Percentiles rank a stretch among this genome's conserved stretches.
Conservation (phyloP, 2,797 vertebrate species). For the Acanthurus tractus region DNA sequence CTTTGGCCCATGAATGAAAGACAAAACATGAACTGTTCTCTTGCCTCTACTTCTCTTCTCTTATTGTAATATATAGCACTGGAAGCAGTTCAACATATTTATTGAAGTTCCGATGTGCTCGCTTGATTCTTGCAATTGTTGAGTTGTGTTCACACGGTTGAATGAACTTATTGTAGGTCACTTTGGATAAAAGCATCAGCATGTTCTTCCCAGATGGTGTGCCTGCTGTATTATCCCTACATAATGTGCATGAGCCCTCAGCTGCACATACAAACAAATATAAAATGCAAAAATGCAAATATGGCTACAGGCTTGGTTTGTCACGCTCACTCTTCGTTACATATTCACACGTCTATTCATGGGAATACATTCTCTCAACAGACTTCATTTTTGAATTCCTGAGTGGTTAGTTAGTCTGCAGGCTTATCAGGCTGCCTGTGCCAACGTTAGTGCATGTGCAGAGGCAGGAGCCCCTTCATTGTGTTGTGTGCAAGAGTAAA, state of each 20-base stretch:
- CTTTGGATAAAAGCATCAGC: conserved; percentile 5
- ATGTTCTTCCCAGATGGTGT: conserved; percentile 59
- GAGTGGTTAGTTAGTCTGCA: conserved; percentile 67
- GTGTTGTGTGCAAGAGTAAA: conserved; percentile 58
- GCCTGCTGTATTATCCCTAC: conserved; percentile 53
- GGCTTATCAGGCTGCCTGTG: conserved; percentile 71
- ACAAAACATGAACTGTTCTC: not conserved
- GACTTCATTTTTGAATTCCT: conserved; percentile 68
- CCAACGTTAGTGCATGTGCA: conserved; percentile 51
- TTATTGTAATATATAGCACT: not conserved
- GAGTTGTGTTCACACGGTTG: not conserved
- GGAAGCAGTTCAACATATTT: not conserved
- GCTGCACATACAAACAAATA: conserved; percentile 53
- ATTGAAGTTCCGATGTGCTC: not conserved
- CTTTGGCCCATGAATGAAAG: not conserved
- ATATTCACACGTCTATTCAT: conserved; percentile 43
- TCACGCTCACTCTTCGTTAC: conserved; percentile 46
- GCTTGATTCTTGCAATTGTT: conserved; percentile 2
- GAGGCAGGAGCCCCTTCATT: conserved; percentile 65
- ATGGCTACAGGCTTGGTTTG: conserved; percentile 34
- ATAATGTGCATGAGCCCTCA: conserved; percentile 49
- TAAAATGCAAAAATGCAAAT: conserved; percentile 55
- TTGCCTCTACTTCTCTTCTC: not conserved
- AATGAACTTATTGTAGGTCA: not conserved
- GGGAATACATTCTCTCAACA: conserved; percentile 47